Base-by-base conservation (phyloP, 2,113 vertebrate genomes). In the Microcebus murinus region DNA sequence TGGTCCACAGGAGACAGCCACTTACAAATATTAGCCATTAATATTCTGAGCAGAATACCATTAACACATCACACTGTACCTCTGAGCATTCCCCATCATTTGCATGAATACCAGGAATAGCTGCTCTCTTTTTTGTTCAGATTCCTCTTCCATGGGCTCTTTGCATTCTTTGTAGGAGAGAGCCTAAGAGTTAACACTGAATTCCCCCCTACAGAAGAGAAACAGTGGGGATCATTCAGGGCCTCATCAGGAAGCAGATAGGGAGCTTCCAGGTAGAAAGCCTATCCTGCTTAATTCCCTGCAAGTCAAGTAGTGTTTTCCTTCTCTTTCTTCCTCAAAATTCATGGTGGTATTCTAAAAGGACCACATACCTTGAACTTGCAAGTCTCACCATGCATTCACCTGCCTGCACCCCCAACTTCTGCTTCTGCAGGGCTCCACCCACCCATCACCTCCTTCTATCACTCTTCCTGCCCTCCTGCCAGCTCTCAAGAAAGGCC, bases 381-480 rank as follows among this genome's bases (percentile, higher is more conserved):
- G 23, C 10, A 21, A 6, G 15, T 34, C 71, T 65, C 20, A 29
- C 2, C 8, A 1, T 21, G 9, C 67, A 2, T 1, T 1, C 29
- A 7, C 17, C 36, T 21, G 5, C 36, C 71, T 17, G 0, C 13
- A 8, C 11, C 9, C 13, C 42, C 15, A 20, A 12, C 27, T 29
- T 59, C 52, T 29, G 67, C 7, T 36, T 65, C 39, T n/a, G 48
- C 25, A 12, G 14, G 63, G 36, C 42, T 29, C 13, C 17, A 15
- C 2, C 36, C 8, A 8, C n/a, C 29, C 42, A 7, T 2, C 4
- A 0, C 18, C 2, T 14, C 7, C 36, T 21, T 21, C 31, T 2
- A 9, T 10, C 14, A 1, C 8, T 45, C 6, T 0, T 42, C 18
- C 50, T 76, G 73, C 25, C 36, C 36, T 0, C 1, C 0, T 50